Evolutionary conservation across 2,113 vertebrate genomes (phyloP).

Genomic region (Furnarius figulus): DNA sequence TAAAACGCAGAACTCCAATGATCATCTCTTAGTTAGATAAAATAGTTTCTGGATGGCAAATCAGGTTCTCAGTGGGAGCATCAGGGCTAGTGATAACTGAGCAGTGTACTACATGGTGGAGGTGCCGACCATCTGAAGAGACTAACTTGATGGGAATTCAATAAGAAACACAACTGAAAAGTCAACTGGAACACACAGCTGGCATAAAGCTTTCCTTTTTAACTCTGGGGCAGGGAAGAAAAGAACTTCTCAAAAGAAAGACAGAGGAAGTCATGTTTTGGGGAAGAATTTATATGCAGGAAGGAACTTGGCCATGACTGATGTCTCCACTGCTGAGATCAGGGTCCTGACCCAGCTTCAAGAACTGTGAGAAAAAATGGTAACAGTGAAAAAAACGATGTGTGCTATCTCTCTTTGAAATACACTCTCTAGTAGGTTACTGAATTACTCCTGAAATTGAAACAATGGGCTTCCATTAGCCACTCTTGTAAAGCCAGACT

Average conservation of each 20-base stretch:
- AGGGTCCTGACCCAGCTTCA: background rate
- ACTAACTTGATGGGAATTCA: background rate
- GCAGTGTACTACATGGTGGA: accelerated
- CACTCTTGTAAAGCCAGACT: background rate
- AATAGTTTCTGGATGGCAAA: background rate
- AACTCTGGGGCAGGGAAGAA: background rate
- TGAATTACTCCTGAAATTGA: background rate
- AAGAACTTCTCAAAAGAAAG: background rate
- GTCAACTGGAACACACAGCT: background rate
- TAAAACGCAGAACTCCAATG: background rate
- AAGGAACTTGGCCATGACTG: background rate
- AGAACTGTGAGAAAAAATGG: background rate
- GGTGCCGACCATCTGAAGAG: background rate
- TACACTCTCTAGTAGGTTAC: background rate
- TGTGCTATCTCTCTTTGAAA: background rate
- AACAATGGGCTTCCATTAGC: background rate
- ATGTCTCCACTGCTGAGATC: background rate
- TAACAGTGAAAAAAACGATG: background rate
- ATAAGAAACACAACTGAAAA: background rate
- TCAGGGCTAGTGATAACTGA: background rate
- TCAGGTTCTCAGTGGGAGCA: background rate
- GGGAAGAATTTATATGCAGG: background rate
- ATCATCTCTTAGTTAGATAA: background rate
- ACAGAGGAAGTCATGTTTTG: background rate
- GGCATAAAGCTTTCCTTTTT: background rate